A percentile compares a stretch with the other conserved stretches of the same genome.
These are phyloP conservation scores for Drosophila demipolita DNA, from an alignment of 2,888 invertebrate species.

Conservation along the genomic window DNA sequence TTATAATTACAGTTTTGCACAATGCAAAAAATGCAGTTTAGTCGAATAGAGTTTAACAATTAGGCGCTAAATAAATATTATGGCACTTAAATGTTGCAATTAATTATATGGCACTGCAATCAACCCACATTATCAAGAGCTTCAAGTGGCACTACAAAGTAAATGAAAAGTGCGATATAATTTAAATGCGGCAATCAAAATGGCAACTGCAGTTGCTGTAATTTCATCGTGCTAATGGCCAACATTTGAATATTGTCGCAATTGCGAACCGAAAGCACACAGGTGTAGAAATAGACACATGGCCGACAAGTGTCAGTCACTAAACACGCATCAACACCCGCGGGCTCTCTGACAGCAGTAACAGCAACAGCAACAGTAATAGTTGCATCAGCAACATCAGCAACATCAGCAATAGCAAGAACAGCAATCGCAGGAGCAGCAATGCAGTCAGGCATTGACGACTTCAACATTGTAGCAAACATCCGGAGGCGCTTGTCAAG, in stretches of 20 bases:
- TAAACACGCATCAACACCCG: conserved; percentile 54
- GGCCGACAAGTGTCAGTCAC: conserved; percentile 56
- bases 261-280: conserved; percentile 20
- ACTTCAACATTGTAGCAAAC: conserved; percentile 45
- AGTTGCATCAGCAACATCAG: conserved; percentile 1
- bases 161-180: background rate
- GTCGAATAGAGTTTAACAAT: background rate
- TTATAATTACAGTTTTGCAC: background rate
- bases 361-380: conserved; percentile 9
- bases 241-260: conserved; percentile 25
- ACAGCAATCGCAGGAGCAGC: conserved; percentile 4
- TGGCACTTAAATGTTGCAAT: background rate
- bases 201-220: conserved; percentile 23
- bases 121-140: too few relatives aligned
- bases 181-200: conserved; percentile 8
- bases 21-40: background rate
- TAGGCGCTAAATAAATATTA: background rate
- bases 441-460: conserved; percentile 39
- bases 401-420: conserved; percentile 7
- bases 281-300: conserved; percentile 14
- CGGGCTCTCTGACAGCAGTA: conserved; percentile 19
- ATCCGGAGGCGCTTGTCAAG: conserved; percentile 70
- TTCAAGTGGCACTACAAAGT: background rate
- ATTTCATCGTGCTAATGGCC: conserved; percentile 37
- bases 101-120: background rate